These are phyloP conservation scores for Camarhynchus parvulus DNA, from an alignment of 2,113 vertebrate genomes.

Conservation along the genomic window DNA sequence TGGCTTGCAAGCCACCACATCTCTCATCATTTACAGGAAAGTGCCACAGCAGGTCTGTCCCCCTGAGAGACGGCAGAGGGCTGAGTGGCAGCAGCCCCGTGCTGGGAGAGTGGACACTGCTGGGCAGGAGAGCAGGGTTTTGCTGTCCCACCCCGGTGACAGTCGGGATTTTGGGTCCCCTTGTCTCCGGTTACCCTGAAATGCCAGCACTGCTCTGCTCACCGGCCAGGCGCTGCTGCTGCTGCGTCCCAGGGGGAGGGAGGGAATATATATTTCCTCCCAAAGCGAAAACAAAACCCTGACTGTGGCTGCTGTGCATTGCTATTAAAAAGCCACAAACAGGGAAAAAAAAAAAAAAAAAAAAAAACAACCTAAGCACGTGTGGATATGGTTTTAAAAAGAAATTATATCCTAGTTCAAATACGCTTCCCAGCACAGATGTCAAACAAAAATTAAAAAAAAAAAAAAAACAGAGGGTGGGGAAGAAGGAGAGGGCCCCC, in stretches of 20 bases:
- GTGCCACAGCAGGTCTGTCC: not conserved
- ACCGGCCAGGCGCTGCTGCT: not conserved
- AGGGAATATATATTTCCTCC: slow-evolving; percentile 2
- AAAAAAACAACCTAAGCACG: not conserved
- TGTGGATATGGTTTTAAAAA: not conserved
- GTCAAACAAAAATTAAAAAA: not conserved
- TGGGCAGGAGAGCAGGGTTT: not conserved
- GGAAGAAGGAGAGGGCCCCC: not conserved
- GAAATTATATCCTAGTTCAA: not conserved
- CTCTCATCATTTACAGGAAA: not conserved
- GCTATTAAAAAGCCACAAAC: not conserved
- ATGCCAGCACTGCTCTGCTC: not conserved
- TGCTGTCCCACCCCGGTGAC: not conserved
- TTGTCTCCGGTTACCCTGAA: not conserved
- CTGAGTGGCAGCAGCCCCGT: not conserved
- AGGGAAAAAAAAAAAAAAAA: too few species aligned
- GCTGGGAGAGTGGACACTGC: not conserved
- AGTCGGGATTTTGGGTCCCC: fast-evolving
- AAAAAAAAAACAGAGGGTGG: not conserved
- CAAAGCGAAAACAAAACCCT: slow-evolving; percentile 35
- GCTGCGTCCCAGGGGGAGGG: not conserved
- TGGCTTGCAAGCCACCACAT: not conserved
- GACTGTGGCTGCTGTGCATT: not conserved
- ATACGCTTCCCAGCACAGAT: not conserved
- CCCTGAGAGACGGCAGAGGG: not conserved